phyloP scores from a whole-genome alignment of 1,140 invertebrate species.

The Teleogryllus occipitalis region DNA sequence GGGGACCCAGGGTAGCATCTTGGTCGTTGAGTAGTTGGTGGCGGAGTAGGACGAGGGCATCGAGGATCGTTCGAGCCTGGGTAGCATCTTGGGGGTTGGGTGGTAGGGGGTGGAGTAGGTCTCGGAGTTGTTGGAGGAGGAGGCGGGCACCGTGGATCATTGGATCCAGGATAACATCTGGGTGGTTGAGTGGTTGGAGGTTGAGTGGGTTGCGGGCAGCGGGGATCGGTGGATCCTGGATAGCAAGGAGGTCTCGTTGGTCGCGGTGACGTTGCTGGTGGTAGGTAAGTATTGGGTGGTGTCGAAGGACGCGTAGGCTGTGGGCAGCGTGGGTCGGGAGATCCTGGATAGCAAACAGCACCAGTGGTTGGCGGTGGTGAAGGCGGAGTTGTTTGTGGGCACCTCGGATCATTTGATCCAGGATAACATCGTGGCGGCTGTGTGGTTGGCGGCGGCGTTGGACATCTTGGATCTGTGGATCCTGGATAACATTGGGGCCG shows the following conservation, averaged over 20 bases:
- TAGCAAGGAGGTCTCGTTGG: constrained; percentile 19
- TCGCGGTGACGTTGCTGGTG: not conserved
- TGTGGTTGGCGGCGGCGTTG: constrained; percentile 23
- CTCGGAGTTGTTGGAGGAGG: constrained; percentile 21
- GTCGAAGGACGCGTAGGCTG: constrained; percentile 25
- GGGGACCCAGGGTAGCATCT: constrained; percentile 33
- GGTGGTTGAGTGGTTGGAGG: constrained; percentile 28
- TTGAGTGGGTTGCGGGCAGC: constrained; percentile 30
- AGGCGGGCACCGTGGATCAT: constrained; percentile 35
- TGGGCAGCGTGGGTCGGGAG: constrained; percentile 33
- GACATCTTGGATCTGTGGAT: constrained; percentile 29
- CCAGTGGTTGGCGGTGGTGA: constrained; percentile 16
- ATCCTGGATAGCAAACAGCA: constrained; percentile 30
- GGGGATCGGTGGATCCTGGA: constrained; percentile 30
- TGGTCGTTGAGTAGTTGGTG: constrained; percentile 20
- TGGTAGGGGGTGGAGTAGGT: constrained; percentile 18
- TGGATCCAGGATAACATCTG: constrained; percentile 32
- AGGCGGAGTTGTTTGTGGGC: constrained; percentile 21
- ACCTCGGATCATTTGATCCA: constrained; percentile 30
- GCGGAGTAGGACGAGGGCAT: constrained; percentile 20
- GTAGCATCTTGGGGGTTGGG: constrained; percentile 28
- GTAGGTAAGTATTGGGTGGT: constrained; percentile 17
- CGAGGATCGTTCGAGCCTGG: constrained; percentile 32
- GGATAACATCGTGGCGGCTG: constrained; percentile 30
- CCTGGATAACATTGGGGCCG: constrained; percentile 32